Conservation (phyloP, 30 jellyfish, hydroid and myxozoan species). For the Turritopsis dohrnii region DNA sequence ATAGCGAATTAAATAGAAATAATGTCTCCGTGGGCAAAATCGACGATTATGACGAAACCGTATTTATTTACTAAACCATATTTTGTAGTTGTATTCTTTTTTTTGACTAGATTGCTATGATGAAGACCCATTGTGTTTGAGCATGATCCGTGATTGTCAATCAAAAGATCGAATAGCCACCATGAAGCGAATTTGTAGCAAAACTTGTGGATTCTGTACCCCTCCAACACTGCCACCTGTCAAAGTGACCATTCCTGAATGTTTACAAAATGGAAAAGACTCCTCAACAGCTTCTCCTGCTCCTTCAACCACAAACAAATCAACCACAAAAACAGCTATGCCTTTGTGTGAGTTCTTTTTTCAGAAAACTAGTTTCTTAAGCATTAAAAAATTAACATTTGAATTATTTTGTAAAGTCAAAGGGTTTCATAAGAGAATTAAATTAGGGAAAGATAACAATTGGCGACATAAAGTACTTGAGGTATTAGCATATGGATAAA, state of each 20-base stretch:
- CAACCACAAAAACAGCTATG: too few species aligned
- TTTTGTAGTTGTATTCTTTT: too few species aligned
- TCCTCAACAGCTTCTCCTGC: not conserved
- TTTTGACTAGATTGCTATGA: not conserved
- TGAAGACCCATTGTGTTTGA: not conserved
- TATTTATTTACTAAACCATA: too few species aligned
- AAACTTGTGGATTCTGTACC: not conserved
- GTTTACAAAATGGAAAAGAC: not conserved
- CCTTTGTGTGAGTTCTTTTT: not conserved
- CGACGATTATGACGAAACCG: too few species aligned
- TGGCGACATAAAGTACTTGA: too few species aligned
- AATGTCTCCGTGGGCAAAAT: too few species aligned
- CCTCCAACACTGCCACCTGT: not conserved
- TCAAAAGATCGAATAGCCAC: not conserved
- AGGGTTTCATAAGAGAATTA: too few species aligned
- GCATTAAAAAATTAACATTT: too few species aligned
- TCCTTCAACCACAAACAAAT: not conserved
- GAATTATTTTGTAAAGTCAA: too few species aligned
- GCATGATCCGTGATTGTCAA: not conserved
- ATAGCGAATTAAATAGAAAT: too few species aligned
- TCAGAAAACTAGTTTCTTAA: not conserved
- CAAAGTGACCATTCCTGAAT: not conserved
- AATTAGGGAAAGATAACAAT: too few species aligned
- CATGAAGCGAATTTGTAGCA: not conserved
- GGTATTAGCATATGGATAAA: too few species aligned